Percentiles rank a stretch among this genome's conserved stretches.
Evolutionary conservation across 2,797 vertebrate genomes (phyloP).

Genomic region (Anguilla megastoma): DNA sequence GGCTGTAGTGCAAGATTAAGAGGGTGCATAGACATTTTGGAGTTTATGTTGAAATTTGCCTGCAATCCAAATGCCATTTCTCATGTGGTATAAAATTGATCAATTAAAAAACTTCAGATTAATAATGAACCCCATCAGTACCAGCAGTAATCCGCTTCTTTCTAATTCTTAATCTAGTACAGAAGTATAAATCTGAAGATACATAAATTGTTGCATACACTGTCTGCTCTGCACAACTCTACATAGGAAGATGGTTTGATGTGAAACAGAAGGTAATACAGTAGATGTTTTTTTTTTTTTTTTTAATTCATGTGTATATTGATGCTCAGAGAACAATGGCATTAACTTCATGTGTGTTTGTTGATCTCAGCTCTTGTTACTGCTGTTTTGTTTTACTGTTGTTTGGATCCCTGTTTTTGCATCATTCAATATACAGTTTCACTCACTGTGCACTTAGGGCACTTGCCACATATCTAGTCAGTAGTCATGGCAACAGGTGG

Average conservation of each 20-base stretch:
- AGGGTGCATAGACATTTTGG: not conserved
- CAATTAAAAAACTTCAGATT: not conserved
- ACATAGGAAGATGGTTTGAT: not conserved
- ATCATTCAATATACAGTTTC: not conserved
- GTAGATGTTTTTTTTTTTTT: not conserved
- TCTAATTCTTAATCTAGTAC: not conserved
- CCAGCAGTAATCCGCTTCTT: not conserved
- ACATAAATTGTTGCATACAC: not conserved
- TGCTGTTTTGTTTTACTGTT: not conserved
- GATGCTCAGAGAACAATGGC: not conserved
- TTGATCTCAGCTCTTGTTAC: slow-evolving; percentile 22
- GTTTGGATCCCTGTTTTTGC: not conserved
- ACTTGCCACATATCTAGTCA: not conserved
- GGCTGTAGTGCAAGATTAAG: not conserved
- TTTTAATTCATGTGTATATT: not conserved
- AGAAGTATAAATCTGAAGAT: not conserved
- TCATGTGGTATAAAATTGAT: not conserved
- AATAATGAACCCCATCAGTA: not conserved
- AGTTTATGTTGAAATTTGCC: not conserved
- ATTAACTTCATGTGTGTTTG: not conserved
- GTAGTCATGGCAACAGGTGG: slow-evolving; percentile 18
- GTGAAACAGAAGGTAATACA: not conserved
- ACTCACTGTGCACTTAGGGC: not conserved
- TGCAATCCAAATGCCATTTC: not conserved
- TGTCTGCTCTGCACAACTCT: slow-evolving; percentile 1